Evolutionary conservation across 2,888 invertebrate species (phyloP).

Genomic region (Ecliptopera silaceata): DNA sequence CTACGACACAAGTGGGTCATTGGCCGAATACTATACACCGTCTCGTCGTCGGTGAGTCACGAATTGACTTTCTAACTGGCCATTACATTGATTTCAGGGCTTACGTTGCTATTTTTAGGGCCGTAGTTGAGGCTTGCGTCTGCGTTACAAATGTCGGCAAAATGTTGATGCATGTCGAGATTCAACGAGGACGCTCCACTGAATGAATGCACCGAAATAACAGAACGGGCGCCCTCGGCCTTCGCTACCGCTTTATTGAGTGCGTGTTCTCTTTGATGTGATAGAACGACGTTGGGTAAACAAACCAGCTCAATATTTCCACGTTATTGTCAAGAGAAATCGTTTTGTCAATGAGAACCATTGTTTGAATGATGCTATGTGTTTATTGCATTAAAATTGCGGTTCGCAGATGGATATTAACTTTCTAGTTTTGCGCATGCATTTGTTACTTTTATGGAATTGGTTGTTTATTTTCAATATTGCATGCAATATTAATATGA

Average conservation of each 20-base stretch:
- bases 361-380: constrained; percentile 23
- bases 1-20: constrained; percentile 69
- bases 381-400: constrained; percentile 18
- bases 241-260: constrained; percentile 51
- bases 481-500: background rate
- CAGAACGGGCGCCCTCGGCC: constrained; percentile 64
- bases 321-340: constrained; percentile 29
- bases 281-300: constrained; percentile 41
- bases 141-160: constrained; percentile 32
- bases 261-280: constrained; percentile 41
- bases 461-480: background rate
- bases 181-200: constrained; percentile 57
- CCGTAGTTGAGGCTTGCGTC: constrained; percentile 29
- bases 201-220: constrained; percentile 74
- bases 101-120: constrained; percentile 30
- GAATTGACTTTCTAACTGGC: constrained; percentile 57
- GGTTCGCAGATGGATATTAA: background rate
- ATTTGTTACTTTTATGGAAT: background rate
- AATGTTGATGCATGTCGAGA: constrained; percentile 53
- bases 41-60: constrained; percentile 62
- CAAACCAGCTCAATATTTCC: constrained; percentile 38
- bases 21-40: constrained; percentile 70
- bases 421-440: constrained; percentile 1
- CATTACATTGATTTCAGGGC: constrained; percentile 51
- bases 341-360: constrained; percentile 28